These are phyloP conservation scores for Cosmia trapezina DNA, from an alignment of 2,888 invertebrate genomes.

Conservation along the genomic window DNA sequence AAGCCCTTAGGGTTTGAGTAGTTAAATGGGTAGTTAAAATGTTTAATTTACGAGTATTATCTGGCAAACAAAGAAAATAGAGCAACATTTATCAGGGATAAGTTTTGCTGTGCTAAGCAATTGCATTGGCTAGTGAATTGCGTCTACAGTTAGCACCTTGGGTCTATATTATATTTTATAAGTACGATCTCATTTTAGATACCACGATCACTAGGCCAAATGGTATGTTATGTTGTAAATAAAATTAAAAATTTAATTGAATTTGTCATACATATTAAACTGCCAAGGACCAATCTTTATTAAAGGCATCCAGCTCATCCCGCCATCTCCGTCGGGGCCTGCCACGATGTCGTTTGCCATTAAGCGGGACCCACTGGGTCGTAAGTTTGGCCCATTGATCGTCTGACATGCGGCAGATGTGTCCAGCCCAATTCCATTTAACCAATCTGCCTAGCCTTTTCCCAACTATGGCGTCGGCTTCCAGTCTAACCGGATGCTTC, in stretches of 20 bases:
- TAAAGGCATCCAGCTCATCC: too few relatives aligned
- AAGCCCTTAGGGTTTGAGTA: conserved; percentile 14
- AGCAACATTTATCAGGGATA: neutral
- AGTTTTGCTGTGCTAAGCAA: neutral
- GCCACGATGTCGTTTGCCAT: too few relatives aligned
- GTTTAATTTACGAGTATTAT: neutral
- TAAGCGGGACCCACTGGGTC: too few relatives aligned
- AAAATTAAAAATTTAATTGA: neutral
- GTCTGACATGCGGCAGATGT: too few relatives aligned
- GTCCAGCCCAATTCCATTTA: too few relatives aligned
- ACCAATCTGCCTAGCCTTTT: too few relatives aligned
- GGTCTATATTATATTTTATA: neutral
- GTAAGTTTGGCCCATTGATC: too few relatives aligned
- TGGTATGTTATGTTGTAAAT: neutral
- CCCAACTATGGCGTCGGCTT: too few relatives aligned
- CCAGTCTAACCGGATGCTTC: too few relatives aligned
- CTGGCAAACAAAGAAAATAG: neutral
- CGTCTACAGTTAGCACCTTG: neutral
- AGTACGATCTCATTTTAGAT: neutral
- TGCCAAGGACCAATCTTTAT: too few relatives aligned
- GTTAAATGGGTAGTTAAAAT: conserved; percentile 3
- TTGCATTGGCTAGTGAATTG: neutral
- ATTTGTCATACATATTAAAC: too few relatives aligned
- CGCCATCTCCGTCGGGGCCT: too few relatives aligned
- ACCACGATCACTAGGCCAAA: neutral